Conservation (phyloP, 2,797 vertebrate genomes). For the Sciurus carolinensis region DNA sequence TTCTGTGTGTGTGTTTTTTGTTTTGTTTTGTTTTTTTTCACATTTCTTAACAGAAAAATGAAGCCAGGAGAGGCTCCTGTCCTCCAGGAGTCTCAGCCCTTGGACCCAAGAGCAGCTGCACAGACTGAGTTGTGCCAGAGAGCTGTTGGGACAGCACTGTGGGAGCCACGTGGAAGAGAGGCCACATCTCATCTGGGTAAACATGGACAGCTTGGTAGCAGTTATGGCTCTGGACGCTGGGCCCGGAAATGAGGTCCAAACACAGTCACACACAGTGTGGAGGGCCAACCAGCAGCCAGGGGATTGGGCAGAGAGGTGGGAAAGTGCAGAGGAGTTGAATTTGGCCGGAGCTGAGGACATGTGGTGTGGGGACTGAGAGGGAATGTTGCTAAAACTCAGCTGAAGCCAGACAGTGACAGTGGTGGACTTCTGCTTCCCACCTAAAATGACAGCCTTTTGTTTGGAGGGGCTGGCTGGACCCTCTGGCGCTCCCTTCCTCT, state of each 20-base stretch:
- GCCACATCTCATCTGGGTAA: neutral
- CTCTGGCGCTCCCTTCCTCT: neutral
- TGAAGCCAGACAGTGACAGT: neutral
- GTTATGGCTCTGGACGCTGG: neutral
- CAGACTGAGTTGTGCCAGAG: neutral
- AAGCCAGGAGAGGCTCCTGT: neutral
- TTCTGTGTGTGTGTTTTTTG: neutral
- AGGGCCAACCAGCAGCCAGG: neutral
- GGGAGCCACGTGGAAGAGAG: neutral
- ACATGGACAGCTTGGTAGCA: neutral
- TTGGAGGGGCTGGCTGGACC: neutral
- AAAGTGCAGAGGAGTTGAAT: neutral
- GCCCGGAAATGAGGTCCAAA: neutral
- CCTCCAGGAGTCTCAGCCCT: neutral
- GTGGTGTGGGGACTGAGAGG: neutral
- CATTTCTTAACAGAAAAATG: slow-evolving; percentile 27
- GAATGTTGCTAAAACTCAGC: neutral
- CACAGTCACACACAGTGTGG: neutral
- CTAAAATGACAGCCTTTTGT: neutral
- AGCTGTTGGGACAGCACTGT: neutral
- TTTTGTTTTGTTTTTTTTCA: neutral
- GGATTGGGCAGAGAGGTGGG: too few species aligned
- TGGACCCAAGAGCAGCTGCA: rapidly evolving
- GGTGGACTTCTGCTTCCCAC: neutral
- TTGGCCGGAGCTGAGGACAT: neutral